Evolutionary conservation across 1,140 invertebrate genomes (phyloP).

Genomic region (Eupristina koningsbergeri): DNA sequence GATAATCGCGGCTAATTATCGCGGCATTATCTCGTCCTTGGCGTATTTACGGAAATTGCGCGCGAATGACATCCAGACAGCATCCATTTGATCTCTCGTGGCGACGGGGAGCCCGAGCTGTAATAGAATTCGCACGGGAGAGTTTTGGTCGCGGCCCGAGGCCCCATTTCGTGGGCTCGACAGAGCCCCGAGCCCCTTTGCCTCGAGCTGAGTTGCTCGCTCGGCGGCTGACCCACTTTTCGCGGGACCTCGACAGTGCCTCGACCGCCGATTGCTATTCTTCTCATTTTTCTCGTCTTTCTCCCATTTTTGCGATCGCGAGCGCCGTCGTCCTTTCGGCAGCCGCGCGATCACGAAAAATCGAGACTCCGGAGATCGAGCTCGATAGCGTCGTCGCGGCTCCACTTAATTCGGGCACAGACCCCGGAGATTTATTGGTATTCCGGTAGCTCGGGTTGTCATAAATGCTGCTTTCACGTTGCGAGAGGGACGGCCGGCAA

Average conservation of each 20-base stretch:
- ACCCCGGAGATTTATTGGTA: conserved; percentile 18
- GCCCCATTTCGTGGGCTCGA: no score
- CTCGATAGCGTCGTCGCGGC: not conserved
- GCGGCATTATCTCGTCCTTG: not conserved
- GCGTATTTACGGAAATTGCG: not conserved
- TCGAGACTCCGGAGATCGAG: not conserved
- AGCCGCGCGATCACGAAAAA: not conserved
- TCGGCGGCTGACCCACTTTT: not conserved
- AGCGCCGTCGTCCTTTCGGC: not conserved
- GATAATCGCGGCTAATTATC: not conserved
- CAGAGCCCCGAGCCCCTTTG: not conserved
- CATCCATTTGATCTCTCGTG: no score
- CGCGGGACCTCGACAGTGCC: not conserved
- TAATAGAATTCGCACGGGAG: not conserved
- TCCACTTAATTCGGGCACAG: not conserved
- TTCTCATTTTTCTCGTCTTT: not conserved
- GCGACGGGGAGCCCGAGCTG: not conserved
- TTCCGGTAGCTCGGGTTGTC: conserved; percentile 37
- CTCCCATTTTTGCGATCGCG: not conserved
- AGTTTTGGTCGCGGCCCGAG: not conserved
- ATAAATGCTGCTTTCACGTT: conserved; percentile 32
- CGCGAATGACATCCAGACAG: not conserved
- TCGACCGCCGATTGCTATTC: no score
- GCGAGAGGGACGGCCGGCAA: not conserved
- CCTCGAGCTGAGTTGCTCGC: not conserved